Percentiles rank a stretch among this genome's conserved stretches.
Evolutionary conservation across 92 coral and sea anemone species (phyloP).

Genomic region (Heteractis magnifica): DNA sequence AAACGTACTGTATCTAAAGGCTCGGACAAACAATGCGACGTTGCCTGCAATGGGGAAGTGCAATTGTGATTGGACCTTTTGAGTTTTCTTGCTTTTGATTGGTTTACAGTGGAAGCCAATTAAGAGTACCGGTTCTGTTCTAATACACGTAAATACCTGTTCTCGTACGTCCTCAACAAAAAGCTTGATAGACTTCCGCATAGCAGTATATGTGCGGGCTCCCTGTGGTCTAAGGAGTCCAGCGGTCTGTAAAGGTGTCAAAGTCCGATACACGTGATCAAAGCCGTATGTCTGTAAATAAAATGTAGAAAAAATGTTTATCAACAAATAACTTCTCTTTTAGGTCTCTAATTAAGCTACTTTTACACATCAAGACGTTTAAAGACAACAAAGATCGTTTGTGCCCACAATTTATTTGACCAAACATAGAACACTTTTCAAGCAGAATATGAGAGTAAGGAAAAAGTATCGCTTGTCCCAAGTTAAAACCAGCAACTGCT

Average conservation of each 20-base stretch:
- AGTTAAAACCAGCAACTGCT: too few relatives aligned
- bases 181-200: conserved; percentile 94
- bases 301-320: not conserved
- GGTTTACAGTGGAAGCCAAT: not conserved
- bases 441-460: not conserved
- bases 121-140: not conserved
- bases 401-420: not conserved
- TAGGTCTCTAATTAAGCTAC: too few relatives aligned
- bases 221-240: conserved; percentile 87
- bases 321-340: too few relatives aligned
- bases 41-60: too few relatives aligned
- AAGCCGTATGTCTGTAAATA: conserved; percentile 80
- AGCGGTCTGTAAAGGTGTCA: conserved; percentile 87
- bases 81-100: too few relatives aligned
- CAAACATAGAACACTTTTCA: not conserved
- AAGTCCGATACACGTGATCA: conserved; percentile 76
- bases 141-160: conserved; percentile 52
- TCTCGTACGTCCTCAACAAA: conserved; percentile 93
- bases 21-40: too few relatives aligned
- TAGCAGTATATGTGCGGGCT: conserved; percentile 79
- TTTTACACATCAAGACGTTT: too few relatives aligned
- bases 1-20: too few relatives aligned
- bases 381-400: not conserved
- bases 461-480: too few relatives aligned
- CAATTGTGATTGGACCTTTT: too few relatives aligned